phyloP scores from a whole-genome alignment of 2,113 vertebrate species.

The Balaeniceps rex region DNA sequence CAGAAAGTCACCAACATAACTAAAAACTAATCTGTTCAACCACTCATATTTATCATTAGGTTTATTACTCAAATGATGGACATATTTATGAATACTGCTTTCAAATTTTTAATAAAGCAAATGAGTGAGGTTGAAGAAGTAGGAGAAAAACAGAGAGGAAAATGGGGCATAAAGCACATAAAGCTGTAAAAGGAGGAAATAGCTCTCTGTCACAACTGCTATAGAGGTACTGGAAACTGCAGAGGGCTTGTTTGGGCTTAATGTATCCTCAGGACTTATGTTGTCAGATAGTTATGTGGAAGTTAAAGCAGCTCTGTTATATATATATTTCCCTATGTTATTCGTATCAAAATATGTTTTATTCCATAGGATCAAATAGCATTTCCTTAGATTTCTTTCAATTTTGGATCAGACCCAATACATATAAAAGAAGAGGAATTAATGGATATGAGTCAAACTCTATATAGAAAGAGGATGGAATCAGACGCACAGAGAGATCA shows the following conservation, averaged over 20 bases:
- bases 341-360: neutral
- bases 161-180: neutral
- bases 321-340: neutral
- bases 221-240: neutral
- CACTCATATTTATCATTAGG: neutral
- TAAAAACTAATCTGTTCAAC: neutral
- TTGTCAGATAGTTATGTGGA: neutral
- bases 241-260: neutral
- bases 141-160: neutral
- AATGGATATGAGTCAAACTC: neutral
- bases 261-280: neutral
- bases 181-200: neutral
- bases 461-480: neutral
- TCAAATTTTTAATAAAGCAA: neutral
- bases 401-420: neutral
- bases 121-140: neutral
- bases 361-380: neutral
- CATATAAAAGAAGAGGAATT: neutral
- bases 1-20: neutral
- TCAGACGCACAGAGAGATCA: neutral
- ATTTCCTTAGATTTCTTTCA: neutral
- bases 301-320: neutral
- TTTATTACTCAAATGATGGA: neutral
- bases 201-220: neutral
- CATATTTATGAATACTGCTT: neutral